Percentiles rank a stretch among this genome's conserved stretches.
These are phyloP conservation scores for Cheilosia vulpina DNA, from an alignment of 2,888 invertebrate genomes.

Conservation along the genomic window DNA sequence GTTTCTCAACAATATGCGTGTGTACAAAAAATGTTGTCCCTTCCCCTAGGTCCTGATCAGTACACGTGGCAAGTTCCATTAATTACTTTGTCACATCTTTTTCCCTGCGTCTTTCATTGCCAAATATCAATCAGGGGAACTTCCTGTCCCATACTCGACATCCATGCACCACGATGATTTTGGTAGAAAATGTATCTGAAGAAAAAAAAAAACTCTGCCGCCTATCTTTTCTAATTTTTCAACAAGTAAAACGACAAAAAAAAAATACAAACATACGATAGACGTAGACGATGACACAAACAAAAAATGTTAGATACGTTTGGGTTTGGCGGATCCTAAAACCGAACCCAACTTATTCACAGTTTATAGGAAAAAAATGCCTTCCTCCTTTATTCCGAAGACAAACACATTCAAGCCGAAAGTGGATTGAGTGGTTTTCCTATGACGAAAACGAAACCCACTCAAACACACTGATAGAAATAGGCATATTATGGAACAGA, in stretches of 20 bases:
- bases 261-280: slow-evolving; percentile 19
- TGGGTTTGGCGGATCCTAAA: slow-evolving; percentile 51
- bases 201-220: slow-evolving; percentile 15
- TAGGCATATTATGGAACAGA: background rate
- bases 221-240: slow-evolving; percentile 43
- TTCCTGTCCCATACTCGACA: slow-evolving; percentile 64
- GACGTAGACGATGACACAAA: background rate
- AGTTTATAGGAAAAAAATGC: slow-evolving; percentile 46
- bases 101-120: slow-evolving; percentile 60
- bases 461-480: slow-evolving; percentile 21
- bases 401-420: slow-evolving; percentile 36
- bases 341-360: slow-evolving; percentile 57
- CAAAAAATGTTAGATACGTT: slow-evolving; percentile 4
- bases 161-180: slow-evolving; percentile 13
- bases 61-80: slow-evolving; percentile 28
- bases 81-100: slow-evolving; percentile 66
- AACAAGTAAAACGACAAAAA: slow-evolving; percentile 58
- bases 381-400: slow-evolving; percentile 56
- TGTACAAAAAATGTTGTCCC: slow-evolving; percentile 20
- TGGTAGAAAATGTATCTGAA: slow-evolving; percentile 3
- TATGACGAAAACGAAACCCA: slow-evolving; percentile 29
- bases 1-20: background rate
- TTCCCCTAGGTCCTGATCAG: background rate
- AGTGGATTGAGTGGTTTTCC: slow-evolving; percentile 46
- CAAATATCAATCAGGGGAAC: slow-evolving; percentile 72